phyloP scores from a whole-genome alignment of 2,888 invertebrate species.

The Pammene fasciana region DNA sequence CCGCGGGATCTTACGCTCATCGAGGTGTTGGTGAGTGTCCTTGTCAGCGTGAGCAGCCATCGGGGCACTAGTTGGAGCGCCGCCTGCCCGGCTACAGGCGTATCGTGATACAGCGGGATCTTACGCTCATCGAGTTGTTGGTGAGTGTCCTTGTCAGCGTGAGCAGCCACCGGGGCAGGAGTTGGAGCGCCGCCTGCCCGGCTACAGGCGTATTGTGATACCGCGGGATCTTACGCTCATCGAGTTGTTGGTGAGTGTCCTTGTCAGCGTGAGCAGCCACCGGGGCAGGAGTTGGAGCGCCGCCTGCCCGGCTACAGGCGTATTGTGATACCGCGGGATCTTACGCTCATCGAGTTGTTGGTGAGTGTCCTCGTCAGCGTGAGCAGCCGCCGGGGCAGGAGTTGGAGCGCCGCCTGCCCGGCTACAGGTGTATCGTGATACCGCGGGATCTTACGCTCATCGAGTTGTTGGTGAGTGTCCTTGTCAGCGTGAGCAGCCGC shows the following conservation, averaged over 20 bases:
- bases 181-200: no score
- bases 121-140: constrained; percentile 84
- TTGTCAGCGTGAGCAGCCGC: not conserved
- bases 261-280: constrained; percentile 65
- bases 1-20: no score
- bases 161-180: constrained; percentile 49
- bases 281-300: constrained; percentile 75
- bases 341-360: constrained; percentile 84
- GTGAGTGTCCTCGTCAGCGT: constrained; percentile 58
- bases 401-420: no score
- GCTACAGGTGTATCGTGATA: constrained; percentile 82
- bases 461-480: constrained; percentile 76
- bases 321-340: constrained; percentile 81
- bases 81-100: constrained; percentile 81
- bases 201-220: constrained; percentile 82
- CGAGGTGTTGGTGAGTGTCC: no score
- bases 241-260: constrained; percentile 56
- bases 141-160: constrained; percentile 59
- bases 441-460: constrained; percentile 84
- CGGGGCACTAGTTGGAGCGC: no score
- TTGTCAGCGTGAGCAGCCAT: no score
- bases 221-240: constrained; percentile 83
- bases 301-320: no score
- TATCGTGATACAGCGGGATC: constrained; percentile 81
- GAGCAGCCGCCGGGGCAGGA: not conserved